Conservation (phyloP, 1,140 invertebrate species). For the Drosophila nigrodunni region DNA sequence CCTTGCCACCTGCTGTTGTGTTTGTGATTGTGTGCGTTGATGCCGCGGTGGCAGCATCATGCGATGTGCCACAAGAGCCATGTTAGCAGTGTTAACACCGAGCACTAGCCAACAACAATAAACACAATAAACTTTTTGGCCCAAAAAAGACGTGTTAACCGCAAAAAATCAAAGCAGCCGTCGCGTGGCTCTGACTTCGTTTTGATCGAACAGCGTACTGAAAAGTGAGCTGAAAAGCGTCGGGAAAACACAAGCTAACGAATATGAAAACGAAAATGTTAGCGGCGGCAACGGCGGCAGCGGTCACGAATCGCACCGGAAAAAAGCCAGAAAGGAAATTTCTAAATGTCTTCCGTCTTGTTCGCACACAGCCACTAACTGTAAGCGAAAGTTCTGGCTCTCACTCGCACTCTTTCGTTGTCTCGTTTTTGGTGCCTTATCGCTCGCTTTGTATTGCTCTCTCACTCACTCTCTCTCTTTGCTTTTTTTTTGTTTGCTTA, state of each 20-base stretch:
- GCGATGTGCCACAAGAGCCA: slow-evolving; percentile 79
- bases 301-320: slow-evolving; percentile 66
- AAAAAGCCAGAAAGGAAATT: slow-evolving; percentile 66
- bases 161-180: slow-evolving; percentile 44
- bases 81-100: slow-evolving; percentile 33
- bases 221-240: slow-evolving; percentile 30
- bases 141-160: slow-evolving; percentile 22
- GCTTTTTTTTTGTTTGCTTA: slow-evolving; percentile 44
- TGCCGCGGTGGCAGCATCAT: slow-evolving; percentile 78
- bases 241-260: slow-evolving; percentile 58
- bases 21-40: not conserved
- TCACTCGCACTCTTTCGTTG: slow-evolving; percentile 16
- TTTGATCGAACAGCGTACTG: slow-evolving; percentile 73
- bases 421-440: slow-evolving; percentile 7
- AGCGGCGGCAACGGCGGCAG: slow-evolving; percentile 46
- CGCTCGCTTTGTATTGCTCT: not conserved
- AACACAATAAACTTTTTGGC: not conserved
- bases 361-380: slow-evolving; percentile 31
- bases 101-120: not conserved
- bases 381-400: not conserved
- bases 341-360: slow-evolving; percentile 31
- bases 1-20: slow-evolving; percentile 61
- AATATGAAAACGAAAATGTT: slow-evolving; percentile 44
- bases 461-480: slow-evolving; percentile 2
- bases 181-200: slow-evolving; percentile 32